Evolutionary conservation across 2,888 invertebrate genomes (phyloP).

Genomic region (Dynastes tityus): DNA sequence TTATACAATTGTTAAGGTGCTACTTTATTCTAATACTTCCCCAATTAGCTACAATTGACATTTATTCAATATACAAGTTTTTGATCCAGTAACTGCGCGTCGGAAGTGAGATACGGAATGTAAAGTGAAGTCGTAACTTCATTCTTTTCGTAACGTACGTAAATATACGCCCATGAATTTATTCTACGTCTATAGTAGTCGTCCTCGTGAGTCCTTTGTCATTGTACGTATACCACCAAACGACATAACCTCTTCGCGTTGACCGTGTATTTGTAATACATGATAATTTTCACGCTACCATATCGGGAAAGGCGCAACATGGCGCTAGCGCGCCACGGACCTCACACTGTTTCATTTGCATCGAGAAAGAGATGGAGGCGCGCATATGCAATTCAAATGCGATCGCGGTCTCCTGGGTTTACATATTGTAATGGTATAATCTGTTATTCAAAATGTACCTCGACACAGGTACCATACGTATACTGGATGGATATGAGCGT

Average conservation of each 20-base stretch:
- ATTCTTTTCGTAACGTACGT: slow-evolving; percentile 41
- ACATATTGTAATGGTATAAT: slow-evolving; percentile 62
- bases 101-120: slow-evolving; percentile 44
- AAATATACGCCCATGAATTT: slow-evolving; percentile 54
- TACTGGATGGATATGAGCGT: not conserved
- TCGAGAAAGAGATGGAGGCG: slow-evolving; percentile 42
- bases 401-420: slow-evolving; percentile 56
- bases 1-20: too few species aligned
- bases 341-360: slow-evolving; percentile 64
- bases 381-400: slow-evolving; percentile 62
- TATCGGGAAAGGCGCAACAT: slow-evolving; percentile 66
- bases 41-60: not conserved
- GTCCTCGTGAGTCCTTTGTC: slow-evolving; percentile 20
- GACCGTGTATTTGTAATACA: slow-evolving; percentile 53
- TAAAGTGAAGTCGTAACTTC: slow-evolving; percentile 41
- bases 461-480: not conserved
- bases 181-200: slow-evolving; percentile 50
- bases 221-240: not conserved
- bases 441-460: slow-evolving; percentile 62
- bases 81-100: not conserved
- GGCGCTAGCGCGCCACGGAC: slow-evolving; percentile 62
- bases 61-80: not conserved
- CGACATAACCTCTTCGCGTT: slow-evolving; percentile 8
- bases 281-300: slow-evolving; percentile 68
- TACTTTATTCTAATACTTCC: not conserved